Evolutionary conservation across 2,797 vertebrate species (phyloP).

Genomic region (Sphaeramia orbicularis): DNA sequence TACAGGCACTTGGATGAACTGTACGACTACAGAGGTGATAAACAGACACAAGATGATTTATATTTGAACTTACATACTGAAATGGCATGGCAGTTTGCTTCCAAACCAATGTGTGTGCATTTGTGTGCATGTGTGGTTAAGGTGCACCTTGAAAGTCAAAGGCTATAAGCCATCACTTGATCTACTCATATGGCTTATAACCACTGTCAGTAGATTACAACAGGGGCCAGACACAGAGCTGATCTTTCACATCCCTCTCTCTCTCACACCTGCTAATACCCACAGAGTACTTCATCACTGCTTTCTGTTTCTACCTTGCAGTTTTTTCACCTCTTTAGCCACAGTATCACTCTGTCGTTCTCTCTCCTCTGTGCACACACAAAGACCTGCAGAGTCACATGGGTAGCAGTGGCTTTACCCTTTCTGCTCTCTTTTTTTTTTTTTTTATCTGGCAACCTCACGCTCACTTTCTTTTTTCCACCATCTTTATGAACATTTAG

Average conservation of each 20-base stretch:
- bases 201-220: constrained; percentile 55
- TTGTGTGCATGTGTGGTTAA: constrained; percentile 11
- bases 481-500: constrained; percentile 22
- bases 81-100: no score
- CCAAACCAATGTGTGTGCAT: constrained; percentile 1
- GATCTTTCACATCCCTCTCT: constrained; percentile 32
- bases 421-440: constrained; percentile 17
- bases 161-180: constrained; percentile 55
- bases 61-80: no score
- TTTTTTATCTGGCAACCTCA: constrained; percentile 8
- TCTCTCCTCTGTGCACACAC: constrained; percentile 36
- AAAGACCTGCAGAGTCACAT: constrained; percentile 75
- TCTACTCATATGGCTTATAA: constrained; percentile 57
- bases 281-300: constrained; percentile 19
- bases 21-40: no score
- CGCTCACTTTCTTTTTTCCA: neutral
- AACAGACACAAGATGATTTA: no score
- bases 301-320: constrained; percentile 35
- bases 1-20: no score
- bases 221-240: constrained; percentile 9
- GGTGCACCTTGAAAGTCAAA: constrained; percentile 40
- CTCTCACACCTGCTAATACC: neutral
- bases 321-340: constrained; percentile 33
- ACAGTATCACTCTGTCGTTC: constrained; percentile 16
- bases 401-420: constrained; percentile 32